phyloP scores from a whole-genome alignment of 2,888 invertebrate genomes.

The Iphiclides podalirius region DNA sequence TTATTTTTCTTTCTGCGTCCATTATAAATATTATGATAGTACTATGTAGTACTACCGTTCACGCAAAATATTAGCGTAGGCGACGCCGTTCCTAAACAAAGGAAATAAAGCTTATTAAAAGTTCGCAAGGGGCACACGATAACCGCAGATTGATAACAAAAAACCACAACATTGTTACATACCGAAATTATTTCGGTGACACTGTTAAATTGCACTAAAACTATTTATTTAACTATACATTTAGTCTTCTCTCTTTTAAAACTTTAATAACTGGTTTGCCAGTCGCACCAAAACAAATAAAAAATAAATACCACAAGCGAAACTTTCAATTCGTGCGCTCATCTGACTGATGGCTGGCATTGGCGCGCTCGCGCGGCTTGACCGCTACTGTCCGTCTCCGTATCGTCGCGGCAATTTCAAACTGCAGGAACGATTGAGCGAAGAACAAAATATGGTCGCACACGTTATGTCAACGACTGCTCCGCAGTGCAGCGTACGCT shows the following conservation, averaged over 20 bases:
- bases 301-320: slow-evolving; percentile 50
- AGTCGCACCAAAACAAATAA: slow-evolving; percentile 41
- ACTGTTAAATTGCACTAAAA: slow-evolving; percentile 18
- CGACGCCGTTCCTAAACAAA: slow-evolving; percentile 71
- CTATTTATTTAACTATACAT: slow-evolving; percentile 15
- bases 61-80: slow-evolving; percentile 50
- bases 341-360: slow-evolving; percentile 45
- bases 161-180: slow-evolving; percentile 47
- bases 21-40: slow-evolving; percentile 52
- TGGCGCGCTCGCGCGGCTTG: slow-evolving; percentile 54
- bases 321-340: slow-evolving; percentile 48
- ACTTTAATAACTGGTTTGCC: slow-evolving; percentile 37
- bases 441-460: slow-evolving; percentile 22
- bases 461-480: slow-evolving; percentile 16
- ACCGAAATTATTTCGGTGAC: slow-evolving; percentile 31
- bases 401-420: slow-evolving; percentile 73
- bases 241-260: slow-evolving; percentile 30
- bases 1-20: slow-evolving; percentile 66
- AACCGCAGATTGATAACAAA: slow-evolving; percentile 54
- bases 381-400: slow-evolving; percentile 33
- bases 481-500: slow-evolving; percentile 4
- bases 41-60: slow-evolving; percentile 50
- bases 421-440: slow-evolving; percentile 38
- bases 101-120: slow-evolving; percentile 65
- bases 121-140: slow-evolving; percentile 67